Conservation (phyloP, 2,113 vertebrate genomes). For the Channa maculata region DNA sequence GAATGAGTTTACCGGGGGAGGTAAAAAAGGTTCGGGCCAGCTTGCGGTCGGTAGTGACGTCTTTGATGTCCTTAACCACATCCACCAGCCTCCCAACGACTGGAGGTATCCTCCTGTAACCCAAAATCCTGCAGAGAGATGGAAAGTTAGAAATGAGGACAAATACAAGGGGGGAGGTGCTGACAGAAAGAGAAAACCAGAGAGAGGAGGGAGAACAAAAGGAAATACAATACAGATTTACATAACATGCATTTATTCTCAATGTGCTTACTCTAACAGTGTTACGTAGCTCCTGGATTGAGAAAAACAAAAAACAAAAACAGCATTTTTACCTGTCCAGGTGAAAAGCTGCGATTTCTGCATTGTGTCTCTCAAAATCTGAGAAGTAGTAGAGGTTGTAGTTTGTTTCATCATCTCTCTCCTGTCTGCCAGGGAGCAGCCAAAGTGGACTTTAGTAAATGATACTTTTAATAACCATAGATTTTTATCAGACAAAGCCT, state of each 20-base stretch:
- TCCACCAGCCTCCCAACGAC: slow-evolving; percentile 86
- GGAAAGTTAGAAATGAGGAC: background rate
- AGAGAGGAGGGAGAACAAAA: background rate
- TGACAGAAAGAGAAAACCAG: background rate
- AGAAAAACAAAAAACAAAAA: too few species aligned
- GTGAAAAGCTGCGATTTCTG: slow-evolving; percentile 89
- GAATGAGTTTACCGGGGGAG: slow-evolving; percentile 82
- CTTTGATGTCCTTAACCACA: slow-evolving; percentile 85
- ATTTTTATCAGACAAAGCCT: background rate
- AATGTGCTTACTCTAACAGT: background rate
- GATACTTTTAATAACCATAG: background rate
- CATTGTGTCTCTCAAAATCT: slow-evolving; percentile 90
- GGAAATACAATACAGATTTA: slow-evolving; percentile 3
- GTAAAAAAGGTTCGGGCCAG: slow-evolving; percentile 87
- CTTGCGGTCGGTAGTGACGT: slow-evolving; percentile 87
- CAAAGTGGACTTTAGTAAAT: background rate
- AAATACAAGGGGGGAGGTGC: background rate
- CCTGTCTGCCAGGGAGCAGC: slow-evolving; percentile 76
- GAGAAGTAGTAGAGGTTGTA: slow-evolving; percentile 91
- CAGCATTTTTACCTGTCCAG: slow-evolving; percentile 81
- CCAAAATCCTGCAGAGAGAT: slow-evolving; percentile 81
- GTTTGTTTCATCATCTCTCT: slow-evolving; percentile 86
- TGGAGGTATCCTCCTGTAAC: slow-evolving; percentile 86
- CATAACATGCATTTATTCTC: background rate
- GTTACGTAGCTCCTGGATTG: background rate